A percentile compares a stretch with the other conserved stretches of the same genome.
Conservation (phyloP, 2,113 vertebrate species). For the Phalacrocorax brasilianus region DNA sequence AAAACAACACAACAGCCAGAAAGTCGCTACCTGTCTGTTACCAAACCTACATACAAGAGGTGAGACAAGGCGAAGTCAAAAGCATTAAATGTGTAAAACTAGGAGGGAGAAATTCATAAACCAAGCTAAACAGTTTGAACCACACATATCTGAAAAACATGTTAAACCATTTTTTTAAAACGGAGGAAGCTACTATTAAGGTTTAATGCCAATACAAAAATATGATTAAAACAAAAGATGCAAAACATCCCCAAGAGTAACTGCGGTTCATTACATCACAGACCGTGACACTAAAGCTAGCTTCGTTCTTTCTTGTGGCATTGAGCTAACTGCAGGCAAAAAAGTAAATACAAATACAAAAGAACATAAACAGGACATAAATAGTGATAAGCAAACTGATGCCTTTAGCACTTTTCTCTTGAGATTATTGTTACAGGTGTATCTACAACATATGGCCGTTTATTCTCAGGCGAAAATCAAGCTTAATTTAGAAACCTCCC, state of each 20-base stretch:
- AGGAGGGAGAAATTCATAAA: background rate
- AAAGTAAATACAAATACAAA: background rate
- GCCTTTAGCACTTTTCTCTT: background rate
- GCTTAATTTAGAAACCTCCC: background rate
- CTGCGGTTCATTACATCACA: background rate
- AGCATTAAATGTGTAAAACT: background rate
- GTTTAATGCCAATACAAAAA: background rate
- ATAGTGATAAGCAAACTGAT: background rate
- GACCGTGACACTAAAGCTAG: background rate
- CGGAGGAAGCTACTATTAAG: background rate
- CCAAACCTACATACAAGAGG: background rate
- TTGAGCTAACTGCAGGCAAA: background rate
- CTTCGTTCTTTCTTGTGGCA: background rate
- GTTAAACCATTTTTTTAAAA: background rate
- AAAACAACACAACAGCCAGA: background rate
- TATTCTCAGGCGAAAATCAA: constrained; percentile 4
- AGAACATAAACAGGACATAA: background rate
- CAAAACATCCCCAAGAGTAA: background rate
- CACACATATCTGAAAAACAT: background rate
- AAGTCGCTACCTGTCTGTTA: background rate
- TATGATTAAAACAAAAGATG: background rate
- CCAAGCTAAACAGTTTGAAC: background rate
- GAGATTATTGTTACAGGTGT: background rate
- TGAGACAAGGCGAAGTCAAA: background rate
- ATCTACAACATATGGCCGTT: background rate